These are phyloP conservation scores for Nomada flava DNA, from an alignment of 2,888 invertebrate genomes.

Conservation along the genomic window DNA sequence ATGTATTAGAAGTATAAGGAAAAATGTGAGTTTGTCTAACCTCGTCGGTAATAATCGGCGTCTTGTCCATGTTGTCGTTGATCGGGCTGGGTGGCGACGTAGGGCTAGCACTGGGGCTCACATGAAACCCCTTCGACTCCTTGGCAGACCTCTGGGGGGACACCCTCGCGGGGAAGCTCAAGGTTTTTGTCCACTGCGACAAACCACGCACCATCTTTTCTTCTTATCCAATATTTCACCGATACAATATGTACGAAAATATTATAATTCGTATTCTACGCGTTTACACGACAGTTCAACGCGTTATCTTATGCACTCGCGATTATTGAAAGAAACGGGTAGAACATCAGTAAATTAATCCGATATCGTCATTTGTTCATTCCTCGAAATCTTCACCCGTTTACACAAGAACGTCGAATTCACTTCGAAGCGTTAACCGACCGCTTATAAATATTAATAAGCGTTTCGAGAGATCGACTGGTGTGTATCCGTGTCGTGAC, in stretches of 20 bases:
- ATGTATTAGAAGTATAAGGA: conserved; percentile 7
- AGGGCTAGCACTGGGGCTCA: conserved; percentile 85
- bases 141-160: conserved; percentile 92
- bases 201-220: conserved; percentile 93
- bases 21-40: conserved; percentile 68
- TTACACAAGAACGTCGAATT: not conserved
- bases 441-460: conserved; percentile 43
- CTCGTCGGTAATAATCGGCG: conserved; percentile 82
- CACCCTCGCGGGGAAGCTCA: conserved; percentile 94
- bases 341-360: not conserved
- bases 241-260: conserved; percentile 6
- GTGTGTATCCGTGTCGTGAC: conserved; percentile 51
- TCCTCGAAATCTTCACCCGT: not conserved
- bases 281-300: conserved; percentile 13
- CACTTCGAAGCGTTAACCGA: conserved; percentile 27
- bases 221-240: conserved; percentile 26
- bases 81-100: conserved; percentile 82
- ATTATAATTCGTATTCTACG: not conserved
- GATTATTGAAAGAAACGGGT: conserved; percentile 10
- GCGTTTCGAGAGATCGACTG: conserved; percentile 27
- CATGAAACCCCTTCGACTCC: conserved; percentile 85
- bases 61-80: conserved; percentile 81
- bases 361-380: conserved; percentile 15
- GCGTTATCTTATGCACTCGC: conserved; percentile 34
- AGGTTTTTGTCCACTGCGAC: conserved; percentile 95